Evolutionary conservation across 2,888 invertebrate species (phyloP).

Genomic region (Agrenia bidenticulata): DNA sequence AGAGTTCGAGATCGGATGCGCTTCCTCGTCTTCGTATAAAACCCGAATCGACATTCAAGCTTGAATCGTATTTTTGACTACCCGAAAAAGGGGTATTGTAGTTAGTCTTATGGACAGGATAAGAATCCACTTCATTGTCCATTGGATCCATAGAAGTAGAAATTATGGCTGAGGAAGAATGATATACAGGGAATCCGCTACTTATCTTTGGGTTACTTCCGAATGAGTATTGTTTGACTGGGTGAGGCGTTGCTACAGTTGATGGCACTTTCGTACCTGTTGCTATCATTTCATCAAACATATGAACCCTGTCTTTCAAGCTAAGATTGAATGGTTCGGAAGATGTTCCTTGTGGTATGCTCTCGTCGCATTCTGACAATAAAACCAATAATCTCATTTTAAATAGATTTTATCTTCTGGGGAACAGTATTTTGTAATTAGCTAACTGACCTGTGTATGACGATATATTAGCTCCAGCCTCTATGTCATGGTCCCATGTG

Average conservation of each 20-base stretch:
- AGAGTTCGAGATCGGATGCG: constrained; percentile 44
- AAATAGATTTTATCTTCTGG: too few relatives aligned
- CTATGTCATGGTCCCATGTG: too few relatives aligned
- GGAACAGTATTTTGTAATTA: too few relatives aligned
- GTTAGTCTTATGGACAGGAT: not conserved
- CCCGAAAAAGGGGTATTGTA: not conserved
- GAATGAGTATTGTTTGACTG: not conserved
- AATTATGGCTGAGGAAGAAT: constrained; percentile 37
- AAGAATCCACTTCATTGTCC: too few relatives aligned
- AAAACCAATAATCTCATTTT: too few relatives aligned
- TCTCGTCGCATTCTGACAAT: constrained; percentile 28
- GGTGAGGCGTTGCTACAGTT: constrained; percentile 20
- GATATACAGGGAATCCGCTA: constrained; percentile 32
- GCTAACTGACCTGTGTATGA: constrained; percentile 26
- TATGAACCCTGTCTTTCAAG: constrained; percentile 41
- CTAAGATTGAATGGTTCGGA: constrained; percentile 38
- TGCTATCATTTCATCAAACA: constrained; percentile 39
- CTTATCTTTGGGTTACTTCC: too few relatives aligned
- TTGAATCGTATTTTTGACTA: constrained; percentile 8
- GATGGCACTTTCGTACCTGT: constrained; percentile 26
- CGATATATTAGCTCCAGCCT: constrained; percentile 12
- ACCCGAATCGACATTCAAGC: not conserved
- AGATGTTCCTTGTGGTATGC: constrained; percentile 5
- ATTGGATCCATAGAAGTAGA: not conserved
- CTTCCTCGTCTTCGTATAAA: constrained; percentile 37